Base-by-base conservation (phyloP, 1,140 invertebrate genomes). In the Conopomorpha cramerella region DNA sequence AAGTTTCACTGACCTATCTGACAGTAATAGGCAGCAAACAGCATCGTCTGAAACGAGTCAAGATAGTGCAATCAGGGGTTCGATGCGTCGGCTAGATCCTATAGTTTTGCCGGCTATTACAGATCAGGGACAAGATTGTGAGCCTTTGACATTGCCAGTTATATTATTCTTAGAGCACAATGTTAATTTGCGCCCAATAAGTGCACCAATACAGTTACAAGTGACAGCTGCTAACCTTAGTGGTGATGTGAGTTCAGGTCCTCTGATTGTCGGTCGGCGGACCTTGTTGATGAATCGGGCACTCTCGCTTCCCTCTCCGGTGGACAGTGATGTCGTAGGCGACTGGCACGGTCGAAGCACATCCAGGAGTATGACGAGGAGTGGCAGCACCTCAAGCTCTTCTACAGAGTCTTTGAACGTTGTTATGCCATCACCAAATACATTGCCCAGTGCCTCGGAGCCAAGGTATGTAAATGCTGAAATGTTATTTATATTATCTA, bases 201-300 rank as follows among this genome's bases (percentile, higher is more conserved):
- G 67, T 46, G 62, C 67, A n/a, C 71, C 71, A 1, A 71, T 76
- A 48, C 71, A 76, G 38, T 51, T 76, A 30, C 71, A 76, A 57
- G 65, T 76, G 15, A 72, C 71, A 12, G 61, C 68, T 12, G 60
- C 71, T 2, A 72, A 76, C 56, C 43, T 76, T 2, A 76, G 60
- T 39, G 64, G 51, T 36, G 64, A 67, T 44, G 60, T 56, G 7
- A 48, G 56, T 8, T 72, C 71, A 2, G 67, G 63, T 3, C 71
- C 71, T 16, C 38, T 72, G n/a, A 76, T 76, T 30, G 62, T 76
- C 6, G 71, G 67, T 8, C 56, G 71, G 2, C 43, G 66, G 27
- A 53, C 67, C 11, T 45, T 76, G 39, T 41, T 76, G 8, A 76
- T 72, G 58, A 76, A 76, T 39, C 53, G 71, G 17, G 51, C 71